These are phyloP conservation scores for Planiliza haematocheilus DNA, from an alignment of 2,113 vertebrate species.

Conservation along the genomic window DNA sequence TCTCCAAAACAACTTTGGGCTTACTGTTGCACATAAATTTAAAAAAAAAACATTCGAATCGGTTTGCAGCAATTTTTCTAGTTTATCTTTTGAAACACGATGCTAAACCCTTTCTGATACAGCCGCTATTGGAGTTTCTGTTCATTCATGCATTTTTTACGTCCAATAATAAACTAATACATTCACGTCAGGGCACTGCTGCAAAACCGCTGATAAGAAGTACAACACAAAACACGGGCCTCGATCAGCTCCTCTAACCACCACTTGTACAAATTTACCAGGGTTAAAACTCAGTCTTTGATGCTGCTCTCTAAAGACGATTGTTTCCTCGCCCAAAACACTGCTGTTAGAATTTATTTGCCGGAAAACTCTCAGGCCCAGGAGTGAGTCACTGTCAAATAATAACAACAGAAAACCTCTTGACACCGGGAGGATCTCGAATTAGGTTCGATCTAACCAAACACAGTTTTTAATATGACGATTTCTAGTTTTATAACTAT, in stretches of 20 bases:
- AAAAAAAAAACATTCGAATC: too few species aligned
- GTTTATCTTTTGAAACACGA: too few species aligned
- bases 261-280: neutral
- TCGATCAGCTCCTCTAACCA: neutral
- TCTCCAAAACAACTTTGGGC: too few species aligned
- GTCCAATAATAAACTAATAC: too few species aligned
- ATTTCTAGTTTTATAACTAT: neutral
- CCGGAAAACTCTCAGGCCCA: neutral
- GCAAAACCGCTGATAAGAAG: too few species aligned
- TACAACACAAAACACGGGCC: too few species aligned
- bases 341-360: neutral
- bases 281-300: constrained; percentile 1
- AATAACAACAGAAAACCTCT: neutral
- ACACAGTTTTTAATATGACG: neutral
- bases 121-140: too few species aligned
- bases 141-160: too few species aligned
- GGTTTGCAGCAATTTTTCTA: too few species aligned
- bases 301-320: neutral
- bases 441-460: neutral
- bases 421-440: neutral
- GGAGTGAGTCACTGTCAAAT: neutral
- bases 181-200: too few species aligned
- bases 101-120: too few species aligned
- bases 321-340: neutral
- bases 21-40: too few species aligned